Evolutionary conservation across 2,113 vertebrate genomes (phyloP), one percentile per base, ranked within the genome.

Genomic region (Sphaerodactylus townsendi): DNA sequence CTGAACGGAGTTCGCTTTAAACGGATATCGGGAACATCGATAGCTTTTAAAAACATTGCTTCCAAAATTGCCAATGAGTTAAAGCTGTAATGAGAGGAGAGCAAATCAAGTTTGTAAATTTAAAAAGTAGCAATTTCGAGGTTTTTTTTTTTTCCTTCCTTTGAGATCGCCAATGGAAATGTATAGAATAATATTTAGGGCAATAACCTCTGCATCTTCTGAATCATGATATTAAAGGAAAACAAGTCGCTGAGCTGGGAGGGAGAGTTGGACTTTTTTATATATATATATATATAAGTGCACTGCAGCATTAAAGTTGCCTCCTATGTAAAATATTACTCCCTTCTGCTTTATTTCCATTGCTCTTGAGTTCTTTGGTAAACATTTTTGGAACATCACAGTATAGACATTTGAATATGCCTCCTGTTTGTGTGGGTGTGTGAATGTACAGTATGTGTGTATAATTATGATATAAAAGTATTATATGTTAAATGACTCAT

Each of bases 1-100:
- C 98, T 99, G 92, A 99, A 99, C 0, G 99, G 99, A 85, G 99
- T 99, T 90, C 96, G 98, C 82, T 99, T 99, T 93, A 99, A 99
- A 94, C 96, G 99, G 96, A 99, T 99, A 96, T 98, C 98, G 33
- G 99, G 99, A 92, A 98, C 98, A 91, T 99, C 99, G 93, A 99
- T 99, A 94, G 98, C 99, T 96, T 99, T 99, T 96, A 99, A 99
- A 95, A 99, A 99, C 96, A 99, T 99, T 95, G 99, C 99, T 97
- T 99, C 98, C 96, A 99, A 99, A 98, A 98, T 99, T 95, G 97
- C 98, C 98, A 98, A 98, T 93, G 98, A 99, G 95, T 97, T 99
- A 96, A 99, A 99, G 97, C 97, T 99, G 98, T 99, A 98, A 96
- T 93, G 89, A 93, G 87, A 93, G 87, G 92, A 90, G 96, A 95